Percentiles rank a stretch among this genome's conserved stretches.
These are phyloP conservation scores for Sebastes trivittatus DNA, from an alignment of 2,797 vertebrate genomes.

Conservation along the genomic window DNA sequence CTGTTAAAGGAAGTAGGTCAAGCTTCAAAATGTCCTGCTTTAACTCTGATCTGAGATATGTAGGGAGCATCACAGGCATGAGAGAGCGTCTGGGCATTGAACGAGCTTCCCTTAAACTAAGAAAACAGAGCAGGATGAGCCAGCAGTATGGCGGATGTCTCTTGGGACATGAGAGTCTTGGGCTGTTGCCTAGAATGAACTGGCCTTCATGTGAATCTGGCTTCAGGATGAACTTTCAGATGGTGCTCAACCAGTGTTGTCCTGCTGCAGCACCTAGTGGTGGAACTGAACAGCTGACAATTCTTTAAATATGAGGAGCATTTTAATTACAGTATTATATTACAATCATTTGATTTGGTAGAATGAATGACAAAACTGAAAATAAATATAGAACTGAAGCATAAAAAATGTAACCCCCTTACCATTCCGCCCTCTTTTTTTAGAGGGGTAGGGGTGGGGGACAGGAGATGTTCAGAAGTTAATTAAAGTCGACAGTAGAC, in stretches of 20 bases:
- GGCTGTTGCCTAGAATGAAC: too few species aligned
- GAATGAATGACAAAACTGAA: neutral
- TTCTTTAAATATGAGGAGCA: neutral
- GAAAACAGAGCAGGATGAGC: neutral
- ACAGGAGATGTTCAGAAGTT: too few species aligned
- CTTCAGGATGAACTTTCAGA: neutral
- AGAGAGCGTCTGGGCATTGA: neutral
- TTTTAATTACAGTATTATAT: neutral
- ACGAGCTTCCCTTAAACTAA: neutral
- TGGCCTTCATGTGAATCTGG: neutral
- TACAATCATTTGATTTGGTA: neutral
- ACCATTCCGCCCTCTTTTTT: too few species aligned
- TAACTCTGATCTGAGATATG: neutral
- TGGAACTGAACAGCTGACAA: neutral
- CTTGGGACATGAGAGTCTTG: neutral
- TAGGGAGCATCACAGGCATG: neutral
- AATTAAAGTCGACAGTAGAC: too few species aligned
- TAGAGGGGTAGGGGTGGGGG: too few species aligned
- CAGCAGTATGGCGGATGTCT: too few species aligned
- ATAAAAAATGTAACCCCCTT: neutral
- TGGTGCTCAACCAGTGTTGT: neutral
- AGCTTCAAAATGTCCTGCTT: neutral
- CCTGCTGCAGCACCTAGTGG: constrained; percentile 1
- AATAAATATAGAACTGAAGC: neutral
- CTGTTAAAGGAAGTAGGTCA: neutral